These are phyloP conservation scores for Ophioninae sp. DNA, from an alignment of 2,888 invertebrate species.

Conservation along the genomic window DNA sequence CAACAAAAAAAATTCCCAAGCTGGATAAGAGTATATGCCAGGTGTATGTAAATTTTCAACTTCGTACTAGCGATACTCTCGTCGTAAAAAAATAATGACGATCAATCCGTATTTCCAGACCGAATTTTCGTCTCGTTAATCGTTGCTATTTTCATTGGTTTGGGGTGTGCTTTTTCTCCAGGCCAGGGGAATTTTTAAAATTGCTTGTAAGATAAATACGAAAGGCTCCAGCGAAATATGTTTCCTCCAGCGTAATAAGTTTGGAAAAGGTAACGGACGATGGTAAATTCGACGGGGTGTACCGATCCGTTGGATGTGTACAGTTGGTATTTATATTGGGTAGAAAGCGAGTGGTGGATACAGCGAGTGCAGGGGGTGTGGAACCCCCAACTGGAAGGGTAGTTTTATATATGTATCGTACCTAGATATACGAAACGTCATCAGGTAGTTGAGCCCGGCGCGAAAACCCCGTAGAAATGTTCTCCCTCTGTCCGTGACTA, in stretches of 20 bases:
- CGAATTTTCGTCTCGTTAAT: too few relatives aligned
- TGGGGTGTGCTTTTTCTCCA: not conserved
- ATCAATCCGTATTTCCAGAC: too few relatives aligned
- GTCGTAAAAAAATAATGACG: too few relatives aligned
- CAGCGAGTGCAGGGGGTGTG: not conserved
- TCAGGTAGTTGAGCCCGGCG: slow-evolving; percentile 46
- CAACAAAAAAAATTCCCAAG: too few relatives aligned
- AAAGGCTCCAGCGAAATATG: not conserved
- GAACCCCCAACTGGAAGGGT: not conserved
- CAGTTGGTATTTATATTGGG: slow-evolving; percentile 8
- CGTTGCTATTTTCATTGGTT: too few relatives aligned
- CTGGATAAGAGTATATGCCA: not conserved
- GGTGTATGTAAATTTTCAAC: not conserved
- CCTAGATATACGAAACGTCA: slow-evolving; percentile 35
- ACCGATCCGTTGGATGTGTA: not conserved
- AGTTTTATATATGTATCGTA: slow-evolving; percentile 14
- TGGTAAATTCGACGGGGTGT: slow-evolving; percentile 6
- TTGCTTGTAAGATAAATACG: not conserved
- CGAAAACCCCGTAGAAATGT: slow-evolving; percentile 60
- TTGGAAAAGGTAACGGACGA: not conserved
- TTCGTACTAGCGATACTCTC: too few relatives aligned
- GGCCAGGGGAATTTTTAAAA: not conserved
- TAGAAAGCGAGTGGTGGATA: not conserved
- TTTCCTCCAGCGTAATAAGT: not conserved
- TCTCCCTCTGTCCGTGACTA: slow-evolving; percentile 56